These are phyloP conservation scores for Aphrophora alni DNA, from an alignment of 2,888 invertebrate genomes.

Conservation along the genomic window DNA sequence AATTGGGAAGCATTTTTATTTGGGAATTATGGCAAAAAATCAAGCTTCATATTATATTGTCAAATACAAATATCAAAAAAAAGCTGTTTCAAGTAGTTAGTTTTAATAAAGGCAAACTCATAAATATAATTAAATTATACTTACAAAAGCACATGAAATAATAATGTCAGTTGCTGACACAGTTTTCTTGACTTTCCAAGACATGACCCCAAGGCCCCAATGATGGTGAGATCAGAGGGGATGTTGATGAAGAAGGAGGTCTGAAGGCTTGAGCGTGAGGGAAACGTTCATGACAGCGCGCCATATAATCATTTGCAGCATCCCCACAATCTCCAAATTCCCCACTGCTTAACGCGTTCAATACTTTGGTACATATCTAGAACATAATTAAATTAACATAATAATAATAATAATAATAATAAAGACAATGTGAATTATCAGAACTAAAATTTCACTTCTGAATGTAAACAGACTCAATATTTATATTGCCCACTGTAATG, in stretches of 20 bases:
- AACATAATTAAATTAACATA: slow-evolving; percentile 53
- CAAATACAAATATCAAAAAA: no score
- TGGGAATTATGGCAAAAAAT: no score
- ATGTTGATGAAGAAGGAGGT: slow-evolving; percentile 52
- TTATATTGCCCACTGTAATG: no score
- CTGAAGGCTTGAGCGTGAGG: slow-evolving; percentile 81
- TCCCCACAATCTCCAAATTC: slow-evolving; percentile 79
- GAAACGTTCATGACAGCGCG: slow-evolving; percentile 75
- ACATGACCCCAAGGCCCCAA: slow-evolving; percentile 18
- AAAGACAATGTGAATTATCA: neutral
- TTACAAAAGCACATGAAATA: neutral
- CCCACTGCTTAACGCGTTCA: slow-evolving; percentile 77
- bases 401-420: no score
- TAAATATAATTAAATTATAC: neutral
- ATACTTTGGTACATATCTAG: slow-evolving; percentile 82
- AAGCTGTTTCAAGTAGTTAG: no score
- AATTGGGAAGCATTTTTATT: no score
- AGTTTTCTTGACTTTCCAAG: slow-evolving; percentile 54
- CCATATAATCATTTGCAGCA: slow-evolving; percentile 71
- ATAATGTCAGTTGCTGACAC: slow-evolving; percentile 55
- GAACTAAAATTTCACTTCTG: slow-evolving; percentile 40
- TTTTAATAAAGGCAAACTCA: no score
- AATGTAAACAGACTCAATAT: no score
- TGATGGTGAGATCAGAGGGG: slow-evolving; percentile 22
- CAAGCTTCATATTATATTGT: no score